phyloP scores from a whole-genome alignment of 2,797 vertebrate species.

The Dromococcyx pavoninus region DNA sequence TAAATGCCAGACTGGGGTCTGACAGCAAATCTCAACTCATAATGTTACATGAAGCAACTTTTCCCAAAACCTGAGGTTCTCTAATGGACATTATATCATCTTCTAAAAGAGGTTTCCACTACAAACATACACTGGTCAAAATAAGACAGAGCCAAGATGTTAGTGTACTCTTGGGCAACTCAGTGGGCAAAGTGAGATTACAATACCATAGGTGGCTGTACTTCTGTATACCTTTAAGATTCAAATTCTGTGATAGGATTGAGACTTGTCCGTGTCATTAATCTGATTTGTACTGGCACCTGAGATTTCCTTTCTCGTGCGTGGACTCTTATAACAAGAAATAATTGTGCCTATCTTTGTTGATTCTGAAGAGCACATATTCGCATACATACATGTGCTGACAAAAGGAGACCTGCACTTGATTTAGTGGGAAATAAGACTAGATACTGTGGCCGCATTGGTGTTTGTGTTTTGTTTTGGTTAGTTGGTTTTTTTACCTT shows the following conservation, averaged over 20 bases:
- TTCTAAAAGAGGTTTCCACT: neutral
- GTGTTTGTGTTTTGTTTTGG: neutral
- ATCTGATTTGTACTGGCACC: neutral
- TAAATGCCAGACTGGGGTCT: neutral
- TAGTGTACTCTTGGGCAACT: neutral
- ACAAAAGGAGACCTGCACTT: neutral
- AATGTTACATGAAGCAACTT: neutral
- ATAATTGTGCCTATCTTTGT: neutral
- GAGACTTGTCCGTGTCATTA: neutral
- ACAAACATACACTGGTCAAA: neutral
- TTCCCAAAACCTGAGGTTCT: neutral
- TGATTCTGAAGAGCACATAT: neutral
- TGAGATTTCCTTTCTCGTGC: neutral
- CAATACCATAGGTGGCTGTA: neutral
- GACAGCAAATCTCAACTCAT: rapidly evolving
- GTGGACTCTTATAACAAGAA: neutral
- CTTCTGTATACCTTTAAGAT: neutral
- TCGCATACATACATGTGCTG: rapidly evolving
- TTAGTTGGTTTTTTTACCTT: neutral
- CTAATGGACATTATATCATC: neutral
- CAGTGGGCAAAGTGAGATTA: neutral
- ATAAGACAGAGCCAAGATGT: neutral
- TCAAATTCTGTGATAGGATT: neutral
- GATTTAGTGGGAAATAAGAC: neutral
- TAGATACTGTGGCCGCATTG: neutral